Evolutionary conservation across 2,113 vertebrate species (phyloP).

Genomic region (Salvelinus namaycush): DNA sequence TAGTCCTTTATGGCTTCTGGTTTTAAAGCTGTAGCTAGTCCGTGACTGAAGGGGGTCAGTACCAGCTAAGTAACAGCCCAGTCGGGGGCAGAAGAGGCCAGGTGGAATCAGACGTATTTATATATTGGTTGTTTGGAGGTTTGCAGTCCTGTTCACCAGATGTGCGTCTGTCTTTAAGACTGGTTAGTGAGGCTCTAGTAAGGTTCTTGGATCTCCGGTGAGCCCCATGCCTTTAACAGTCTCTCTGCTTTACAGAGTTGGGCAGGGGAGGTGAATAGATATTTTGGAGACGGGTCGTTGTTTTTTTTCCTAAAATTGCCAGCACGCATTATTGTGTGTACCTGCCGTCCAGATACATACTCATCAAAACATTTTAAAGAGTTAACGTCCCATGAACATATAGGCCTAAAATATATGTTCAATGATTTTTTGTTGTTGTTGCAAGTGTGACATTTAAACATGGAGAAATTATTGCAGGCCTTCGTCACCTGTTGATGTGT

Average conservation of each 20-base stretch:
- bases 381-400: too few species aligned
- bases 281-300: slow-evolving; percentile 16
- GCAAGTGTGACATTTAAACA: slow-evolving; percentile 54
- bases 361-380: slow-evolving; percentile 40
- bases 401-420: slow-evolving; percentile 19
- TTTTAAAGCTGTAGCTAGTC: not conserved
- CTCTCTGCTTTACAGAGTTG: slow-evolving; percentile 25
- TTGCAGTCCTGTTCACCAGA: slow-evolving; percentile 53
- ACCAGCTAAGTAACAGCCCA: not conserved
- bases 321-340: slow-evolving; percentile 53
- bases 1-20: not conserved
- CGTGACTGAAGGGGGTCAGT: not conserved
- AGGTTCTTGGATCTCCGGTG: too few species aligned
- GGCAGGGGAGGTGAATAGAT: not conserved
- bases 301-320: slow-evolving; percentile 63
- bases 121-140: slow-evolving; percentile 22
- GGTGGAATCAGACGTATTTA: not conserved
- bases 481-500: slow-evolving; percentile 57
- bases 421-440: slow-evolving; percentile 37
- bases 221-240: slow-evolving; percentile 40
- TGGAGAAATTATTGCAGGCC: slow-evolving; percentile 6
- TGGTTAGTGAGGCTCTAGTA: too few species aligned
- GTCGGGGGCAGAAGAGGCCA: not conserved
- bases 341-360: slow-evolving; percentile 42
- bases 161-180: too few species aligned